Evolutionary conservation across 2,113 vertebrate genomes (phyloP), one percentile per base, ranked within the genome.

Genomic region (Cephalophus harveyi): DNA sequence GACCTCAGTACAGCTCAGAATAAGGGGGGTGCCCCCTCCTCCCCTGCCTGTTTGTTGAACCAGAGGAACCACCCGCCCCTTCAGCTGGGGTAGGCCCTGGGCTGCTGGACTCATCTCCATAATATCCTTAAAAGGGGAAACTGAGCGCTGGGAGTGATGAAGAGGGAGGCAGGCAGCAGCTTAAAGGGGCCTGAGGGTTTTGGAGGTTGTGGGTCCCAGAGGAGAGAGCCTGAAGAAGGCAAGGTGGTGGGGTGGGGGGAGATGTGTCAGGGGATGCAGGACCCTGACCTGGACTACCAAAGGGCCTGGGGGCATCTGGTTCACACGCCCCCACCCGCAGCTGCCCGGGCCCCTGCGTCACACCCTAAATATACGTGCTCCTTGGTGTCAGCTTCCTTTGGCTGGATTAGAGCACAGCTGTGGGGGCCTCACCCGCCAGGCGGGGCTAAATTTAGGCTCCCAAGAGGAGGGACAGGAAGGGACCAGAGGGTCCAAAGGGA

Each of bases 121-220:
- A 2, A 98, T 98, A 97, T 87, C 98, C 98, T 98, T 98, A 98
- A 98, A 98, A 98, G 98, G 98, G 98, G 98, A 98, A 98, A 98
- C 98, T 98, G 98, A 98, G 97, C 89, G 5, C 89, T n/a, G 55
- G 71, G 87, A 97, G 78, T 74, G 54, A 62, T 83, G 92, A 83
- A 17, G 71, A 90, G 88, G 94, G 96, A 94, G 96, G 93, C 64
- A 54, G 91, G 71, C 71, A 88, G 55, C 7, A 0, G 10, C 86
- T 98, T 94, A 96, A 97, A 98, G 96, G 95, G 84, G 76, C 91
- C 91, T 0, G 33, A 82, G 88, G 90, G 48, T 91, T 55, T 33
- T 11, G 50, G 55, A 82, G 33, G 4, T 33, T 64, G 83, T 79
- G 46, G 57, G 79, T 86, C 62, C 2, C 0, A 16, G 46, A 55